Evolutionary conservation across 2,113 vertebrate species (phyloP).

Genomic region (Rynchops niger): DNA sequence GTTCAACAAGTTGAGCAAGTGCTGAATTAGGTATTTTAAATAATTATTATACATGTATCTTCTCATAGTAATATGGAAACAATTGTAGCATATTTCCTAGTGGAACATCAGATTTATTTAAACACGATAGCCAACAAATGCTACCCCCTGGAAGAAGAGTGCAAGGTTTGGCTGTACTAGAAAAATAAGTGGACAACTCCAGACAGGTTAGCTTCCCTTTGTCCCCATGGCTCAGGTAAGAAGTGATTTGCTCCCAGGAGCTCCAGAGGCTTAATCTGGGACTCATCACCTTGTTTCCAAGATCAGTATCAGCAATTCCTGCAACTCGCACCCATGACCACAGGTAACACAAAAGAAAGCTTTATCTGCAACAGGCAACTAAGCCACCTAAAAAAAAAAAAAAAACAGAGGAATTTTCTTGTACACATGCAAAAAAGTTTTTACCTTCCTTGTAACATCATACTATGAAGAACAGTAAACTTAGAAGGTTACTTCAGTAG

Average conservation of each 20-base stretch:
- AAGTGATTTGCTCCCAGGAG: not conserved
- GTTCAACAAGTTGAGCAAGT: slow-evolving; percentile 42
- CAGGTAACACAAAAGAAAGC: not conserved
- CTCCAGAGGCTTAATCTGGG: not conserved
- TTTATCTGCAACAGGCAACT: not conserved
- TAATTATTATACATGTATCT: slow-evolving; percentile 17
- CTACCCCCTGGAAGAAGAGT: not conserved
- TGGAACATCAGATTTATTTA: not conserved
- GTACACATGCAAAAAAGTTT: not conserved
- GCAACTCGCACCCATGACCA: not conserved
- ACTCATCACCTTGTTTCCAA: not conserved
- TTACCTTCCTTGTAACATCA: not conserved
- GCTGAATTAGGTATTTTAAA: slow-evolving; percentile 21
- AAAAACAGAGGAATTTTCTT: not conserved
- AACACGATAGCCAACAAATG: not conserved
- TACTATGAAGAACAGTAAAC: not conserved
- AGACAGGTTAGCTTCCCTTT: not conserved
- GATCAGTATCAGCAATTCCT: not conserved
- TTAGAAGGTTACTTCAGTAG: not conserved
- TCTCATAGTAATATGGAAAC: not conserved
- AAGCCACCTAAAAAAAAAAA: not conserved
- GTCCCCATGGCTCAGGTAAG: not conserved
- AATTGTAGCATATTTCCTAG: not conserved
- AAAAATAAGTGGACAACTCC: not conserved
- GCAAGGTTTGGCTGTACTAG: not conserved